Evolutionary conservation across 2,888 invertebrate genomes (phyloP), one percentile per base, ranked within the genome.

Genomic region (Scaptomyza polygonia): DNA sequence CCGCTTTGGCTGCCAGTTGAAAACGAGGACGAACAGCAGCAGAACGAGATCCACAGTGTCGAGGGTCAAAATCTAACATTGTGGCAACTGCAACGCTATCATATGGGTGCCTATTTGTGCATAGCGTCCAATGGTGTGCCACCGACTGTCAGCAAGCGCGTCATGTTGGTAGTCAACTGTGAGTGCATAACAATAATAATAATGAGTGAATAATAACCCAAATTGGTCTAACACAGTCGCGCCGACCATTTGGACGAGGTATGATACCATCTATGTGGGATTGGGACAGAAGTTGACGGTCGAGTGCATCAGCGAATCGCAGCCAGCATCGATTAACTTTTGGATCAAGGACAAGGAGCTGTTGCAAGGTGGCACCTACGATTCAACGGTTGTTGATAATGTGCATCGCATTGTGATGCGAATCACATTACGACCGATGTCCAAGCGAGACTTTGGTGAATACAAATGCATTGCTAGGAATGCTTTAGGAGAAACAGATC

Each of bases 391-490:
- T 72, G 92, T 95, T 72, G 95, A 96, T 89, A 95, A 95, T 80
- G 94, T 95, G 21, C 96, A 95, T 93, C 95, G 95, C 90, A 94
- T 96, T 67, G 94, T 95, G 67, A 95, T 96, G 93, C 94, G 95
- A 67, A 92, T 96, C 57, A 95, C 94, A 45, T 94, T 96, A 79
- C 93, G 94, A 61, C 93, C 94, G 55, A 93, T 95, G 48, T 93
- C 94, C 30, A 92, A 92, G 52, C 92, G 93, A 9, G 96, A 96
- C 92, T 96, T 95, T 89, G 96, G 96, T 25, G 94, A 95, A 51
- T 96, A 96, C 92, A 95, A 95, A 91, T 96, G 96, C 91, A 94
- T 96, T 69, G 95, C 96, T 27, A 96, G 96, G 92, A 96, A 97
- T 91, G 94, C 95, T 1, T 92, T 96, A 21, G 96, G 96, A 8